Conservation (phyloP, 1,140 invertebrate genomes). For the Hormaphis cornu region DNA sequence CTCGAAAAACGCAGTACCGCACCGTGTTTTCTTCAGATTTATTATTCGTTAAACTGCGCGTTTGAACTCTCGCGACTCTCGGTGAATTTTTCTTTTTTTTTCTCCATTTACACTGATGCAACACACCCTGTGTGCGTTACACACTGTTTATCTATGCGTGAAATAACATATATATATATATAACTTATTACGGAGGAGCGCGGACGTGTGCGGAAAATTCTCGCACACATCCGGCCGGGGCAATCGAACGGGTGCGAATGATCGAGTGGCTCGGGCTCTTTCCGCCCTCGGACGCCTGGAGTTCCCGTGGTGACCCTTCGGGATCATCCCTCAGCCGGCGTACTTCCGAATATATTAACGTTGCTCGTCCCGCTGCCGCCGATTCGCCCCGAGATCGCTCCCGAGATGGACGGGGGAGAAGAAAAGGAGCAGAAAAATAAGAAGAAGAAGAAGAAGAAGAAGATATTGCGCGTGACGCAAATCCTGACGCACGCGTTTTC, state of each 20-base stretch:
- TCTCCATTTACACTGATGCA: neutral
- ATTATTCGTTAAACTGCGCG: no score
- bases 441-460: constrained; percentile 5
- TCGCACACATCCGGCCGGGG: neutral
- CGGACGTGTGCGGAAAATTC: neutral
- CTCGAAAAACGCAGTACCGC: no score
- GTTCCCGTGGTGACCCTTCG: constrained; percentile 9
- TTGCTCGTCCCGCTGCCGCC: neutral
- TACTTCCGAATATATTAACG: constrained; percentile 17
- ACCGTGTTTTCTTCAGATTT: no score
- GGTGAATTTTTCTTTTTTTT: no score
- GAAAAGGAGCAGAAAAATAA: neutral
- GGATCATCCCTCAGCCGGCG: constrained; percentile 11
- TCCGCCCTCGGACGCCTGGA: no score
- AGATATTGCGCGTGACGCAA: constrained; percentile 24
- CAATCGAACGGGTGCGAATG: constrained; percentile 14
- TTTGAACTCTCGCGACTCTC: no score
- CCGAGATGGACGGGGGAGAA: neutral
- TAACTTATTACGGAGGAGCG: neutral
- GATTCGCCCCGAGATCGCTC: neutral
- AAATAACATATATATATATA: neutral
- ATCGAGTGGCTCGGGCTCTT: constrained; percentile 12
- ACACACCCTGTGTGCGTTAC: neutral
- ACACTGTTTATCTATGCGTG: neutral
- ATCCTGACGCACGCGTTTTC: constrained; percentile 24